Percentiles rank a stretch among this genome's conserved stretches.
These are phyloP conservation scores for Brienomyrus longianalis DNA, from an alignment of 2,113 vertebrate genomes.

Conservation along the genomic window DNA sequence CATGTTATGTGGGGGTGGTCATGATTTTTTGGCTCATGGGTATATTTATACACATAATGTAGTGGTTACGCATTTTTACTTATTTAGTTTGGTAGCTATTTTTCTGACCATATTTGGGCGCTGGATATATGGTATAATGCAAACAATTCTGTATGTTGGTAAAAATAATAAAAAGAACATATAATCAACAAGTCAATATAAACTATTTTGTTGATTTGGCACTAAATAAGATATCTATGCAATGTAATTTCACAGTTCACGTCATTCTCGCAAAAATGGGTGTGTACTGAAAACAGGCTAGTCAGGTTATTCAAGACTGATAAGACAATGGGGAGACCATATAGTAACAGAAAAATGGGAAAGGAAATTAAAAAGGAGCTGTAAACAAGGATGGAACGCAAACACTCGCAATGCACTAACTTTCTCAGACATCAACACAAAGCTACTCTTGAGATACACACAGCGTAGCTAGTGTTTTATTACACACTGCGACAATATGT, in stretches of 20 bases:
- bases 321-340: neutral
- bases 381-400: neutral
- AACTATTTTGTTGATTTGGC: neutral
- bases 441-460: neutral
- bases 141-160: neutral
- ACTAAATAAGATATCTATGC: neutral
- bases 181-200: neutral
- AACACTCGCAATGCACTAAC: neutral
- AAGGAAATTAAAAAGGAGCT: neutral
- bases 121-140: neutral
- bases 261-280: neutral
- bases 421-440: constrained; percentile 1
- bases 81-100: neutral
- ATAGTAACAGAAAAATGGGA: neutral
- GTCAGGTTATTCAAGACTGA: neutral
- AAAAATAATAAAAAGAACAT: neutral
- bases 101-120: neutral
- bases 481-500: neutral
- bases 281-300: neutral
- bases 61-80: neutral
- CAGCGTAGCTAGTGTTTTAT: neutral
- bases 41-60: neutral
- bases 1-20: too few relatives aligned
- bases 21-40: neutral
- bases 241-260: too few relatives aligned